Percentiles rank a stretch among this genome's conserved stretches.
phyloP scores from a whole-genome alignment of 1,140 invertebrate genomes.

The Drosophila pruinosa region DNA sequence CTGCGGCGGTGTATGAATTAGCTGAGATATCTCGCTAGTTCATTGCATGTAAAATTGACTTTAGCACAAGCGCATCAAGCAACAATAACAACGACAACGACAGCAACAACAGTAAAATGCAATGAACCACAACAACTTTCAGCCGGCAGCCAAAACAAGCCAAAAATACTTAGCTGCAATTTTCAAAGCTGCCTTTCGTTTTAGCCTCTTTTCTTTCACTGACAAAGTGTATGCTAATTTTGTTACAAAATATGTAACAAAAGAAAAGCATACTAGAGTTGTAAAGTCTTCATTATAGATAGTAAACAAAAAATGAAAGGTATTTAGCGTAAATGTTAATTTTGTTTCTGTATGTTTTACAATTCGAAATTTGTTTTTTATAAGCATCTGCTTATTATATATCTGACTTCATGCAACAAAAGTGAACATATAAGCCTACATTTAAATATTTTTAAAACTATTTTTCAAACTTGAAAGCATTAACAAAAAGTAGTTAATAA shows the following conservation, averaged over 20 bases:
- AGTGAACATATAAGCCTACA: no score
- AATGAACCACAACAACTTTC: conserved; percentile 27
- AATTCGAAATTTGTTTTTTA: no score
- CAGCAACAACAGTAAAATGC: not conserved
- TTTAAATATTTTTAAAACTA: not conserved
- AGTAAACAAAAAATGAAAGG: no score
- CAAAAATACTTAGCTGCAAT: conserved; percentile 73
- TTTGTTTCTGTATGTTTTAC: no score
- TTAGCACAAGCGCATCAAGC: conserved; percentile 47
- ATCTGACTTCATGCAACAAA: no score
- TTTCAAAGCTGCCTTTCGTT: conserved; percentile 44
- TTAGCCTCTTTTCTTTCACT: conserved; percentile 22
- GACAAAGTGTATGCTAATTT: not conserved
- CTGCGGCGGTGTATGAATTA: conserved; percentile 26
- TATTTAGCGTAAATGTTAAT: no score
- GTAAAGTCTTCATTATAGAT: no score
- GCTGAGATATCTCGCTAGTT: conserved; percentile 63
- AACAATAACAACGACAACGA: conserved; percentile 13
- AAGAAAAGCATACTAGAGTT: not conserved
- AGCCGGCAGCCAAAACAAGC: conserved; percentile 70
- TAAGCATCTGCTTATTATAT: no score
- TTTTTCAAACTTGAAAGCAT: no score
- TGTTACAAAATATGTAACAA: not conserved
- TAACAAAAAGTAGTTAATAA: no score
- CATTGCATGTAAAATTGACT: conserved; percentile 80